Evolutionary conservation across 1,140 invertebrate genomes (phyloP).

Genomic region (Drosophila arawakana): DNA sequence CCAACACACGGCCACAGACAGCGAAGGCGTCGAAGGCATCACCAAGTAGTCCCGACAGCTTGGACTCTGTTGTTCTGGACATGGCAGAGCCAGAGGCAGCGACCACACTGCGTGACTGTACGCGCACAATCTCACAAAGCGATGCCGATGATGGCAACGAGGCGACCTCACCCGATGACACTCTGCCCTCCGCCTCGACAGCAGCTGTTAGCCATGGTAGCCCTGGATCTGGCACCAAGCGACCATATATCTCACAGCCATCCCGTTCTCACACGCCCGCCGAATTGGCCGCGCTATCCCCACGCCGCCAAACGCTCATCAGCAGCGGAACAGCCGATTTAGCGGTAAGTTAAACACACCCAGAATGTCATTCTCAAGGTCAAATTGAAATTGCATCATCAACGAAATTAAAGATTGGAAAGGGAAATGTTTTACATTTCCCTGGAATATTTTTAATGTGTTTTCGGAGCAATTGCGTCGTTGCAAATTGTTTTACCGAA

Average conservation of each 20-base stretch:
- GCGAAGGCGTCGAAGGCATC: not conserved
- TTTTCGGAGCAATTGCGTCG: conserved; percentile 16
- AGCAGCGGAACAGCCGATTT: conserved; percentile 70
- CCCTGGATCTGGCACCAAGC: conserved; percentile 47
- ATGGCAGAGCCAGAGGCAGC: conserved; percentile 40
- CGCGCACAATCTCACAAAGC: conserved; percentile 79
- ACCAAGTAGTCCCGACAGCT: not conserved
- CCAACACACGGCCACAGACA: conserved; percentile 15
- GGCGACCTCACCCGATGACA: conserved; percentile 57
- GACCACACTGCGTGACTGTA: conserved; percentile 70
- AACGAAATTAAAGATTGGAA: not conserved
- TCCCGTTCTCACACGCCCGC: conserved; percentile 9
- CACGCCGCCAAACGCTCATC: conserved; percentile 37
- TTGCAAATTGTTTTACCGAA: not conserved
- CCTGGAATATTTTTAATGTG: conserved; percentile 8
- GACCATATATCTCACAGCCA: conserved; percentile 47
- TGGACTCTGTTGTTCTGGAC: conserved; percentile 22
- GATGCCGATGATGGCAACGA: conserved; percentile 66
- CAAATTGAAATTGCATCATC: conserved; percentile 36
- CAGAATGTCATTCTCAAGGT: conserved; percentile 38
- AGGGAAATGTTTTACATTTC: not conserved
- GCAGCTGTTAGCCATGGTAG: conserved; percentile 48
- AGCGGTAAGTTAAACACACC: conserved; percentile 58
- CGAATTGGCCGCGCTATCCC: conserved; percentile 29
- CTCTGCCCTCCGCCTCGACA: conserved; percentile 35